These are phyloP conservation scores for Laupala kohalensis DNA, from an alignment of 1,140 invertebrate species.

Conservation along the genomic window DNA sequence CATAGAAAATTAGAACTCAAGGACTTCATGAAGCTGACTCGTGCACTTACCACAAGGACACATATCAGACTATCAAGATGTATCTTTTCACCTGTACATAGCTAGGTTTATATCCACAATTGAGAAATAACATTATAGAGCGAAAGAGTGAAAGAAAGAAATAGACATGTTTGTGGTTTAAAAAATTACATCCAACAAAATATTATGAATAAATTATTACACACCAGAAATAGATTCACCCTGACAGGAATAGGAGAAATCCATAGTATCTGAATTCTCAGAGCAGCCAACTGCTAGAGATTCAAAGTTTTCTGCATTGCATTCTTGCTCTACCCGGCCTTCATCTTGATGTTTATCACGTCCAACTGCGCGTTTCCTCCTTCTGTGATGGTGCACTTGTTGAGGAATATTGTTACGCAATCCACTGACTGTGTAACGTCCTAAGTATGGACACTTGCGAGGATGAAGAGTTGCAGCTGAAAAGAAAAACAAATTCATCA, in stretches of 20 bases:
- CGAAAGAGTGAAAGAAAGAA: too few species aligned
- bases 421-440: constrained; percentile 26
- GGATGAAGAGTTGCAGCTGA: constrained; percentile 31
- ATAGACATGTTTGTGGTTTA: too few species aligned
- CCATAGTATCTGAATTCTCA: constrained; percentile 48
- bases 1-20: too few species aligned
- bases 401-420: constrained; percentile 6
- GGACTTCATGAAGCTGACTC: too few species aligned
- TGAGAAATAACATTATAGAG: too few species aligned
- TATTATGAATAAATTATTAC: background rate
- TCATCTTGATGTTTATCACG: background rate
- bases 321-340: constrained; percentile 13
- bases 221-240: constrained; percentile 35
- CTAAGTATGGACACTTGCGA: constrained; percentile 33
- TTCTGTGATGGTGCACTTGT: background rate
- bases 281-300: constrained; percentile 53
- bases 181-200: too few species aligned
- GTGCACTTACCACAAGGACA: too few species aligned
- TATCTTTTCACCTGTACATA: too few species aligned
- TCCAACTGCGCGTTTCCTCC: background rate
- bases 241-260: constrained; percentile 51
- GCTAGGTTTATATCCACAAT: too few species aligned
- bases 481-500: too few species aligned
- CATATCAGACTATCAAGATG: too few species aligned
- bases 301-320: constrained; percentile 34